Evolutionary conservation across 1,140 invertebrate species (phyloP), one percentile per base, ranked within the genome.

Genomic region (Calycopis cecrops): DNA sequence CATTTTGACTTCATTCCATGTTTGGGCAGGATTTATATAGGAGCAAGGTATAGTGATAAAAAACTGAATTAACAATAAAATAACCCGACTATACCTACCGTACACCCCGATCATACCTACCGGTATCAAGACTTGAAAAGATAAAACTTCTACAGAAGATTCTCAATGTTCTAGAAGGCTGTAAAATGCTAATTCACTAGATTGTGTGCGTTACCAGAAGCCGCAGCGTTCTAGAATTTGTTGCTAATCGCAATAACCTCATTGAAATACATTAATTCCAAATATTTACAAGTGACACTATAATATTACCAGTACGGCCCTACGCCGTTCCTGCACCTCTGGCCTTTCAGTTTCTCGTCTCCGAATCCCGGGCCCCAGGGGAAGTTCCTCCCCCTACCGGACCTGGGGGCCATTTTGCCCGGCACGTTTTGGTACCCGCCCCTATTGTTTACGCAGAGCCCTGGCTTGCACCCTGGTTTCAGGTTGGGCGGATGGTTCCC

Each of bases 261-360:
- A 12, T 33, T 14, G 28, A 12, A 49, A 33, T 21, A 33, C 16
- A 34, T 21, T 33, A 33, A 34, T 12, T 12, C 28, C 21, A 12
- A 14, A 52, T 42, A 52, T 52, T 40, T 52, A 38, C 50, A 52
- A 33, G 6, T n/a, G 21, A 48, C 47, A 28, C 9, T 28, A 49
- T n/a, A 17, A 9, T 21, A 34, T 68, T 79, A 85, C 82, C 82
- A 85, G 61, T 85, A 85, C 11, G 79, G 82, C 8, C 69, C 60
- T 0, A 72, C 70, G 4, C 69, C 79, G 51, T 75, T 85, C 55
- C 82, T 68, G 52, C 71, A 78, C 35, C 80, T 53, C 50, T 80
- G 79, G 0, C 75, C 78, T 50, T 80, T 83, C 38, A 69, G 76
- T 10, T 75, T 67, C 3, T 80, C 79, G 18, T 84, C 78, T 1